These are phyloP conservation scores for Anodontia alba DNA, from an alignment of 2,888 invertebrate species.

Conservation along the genomic window DNA sequence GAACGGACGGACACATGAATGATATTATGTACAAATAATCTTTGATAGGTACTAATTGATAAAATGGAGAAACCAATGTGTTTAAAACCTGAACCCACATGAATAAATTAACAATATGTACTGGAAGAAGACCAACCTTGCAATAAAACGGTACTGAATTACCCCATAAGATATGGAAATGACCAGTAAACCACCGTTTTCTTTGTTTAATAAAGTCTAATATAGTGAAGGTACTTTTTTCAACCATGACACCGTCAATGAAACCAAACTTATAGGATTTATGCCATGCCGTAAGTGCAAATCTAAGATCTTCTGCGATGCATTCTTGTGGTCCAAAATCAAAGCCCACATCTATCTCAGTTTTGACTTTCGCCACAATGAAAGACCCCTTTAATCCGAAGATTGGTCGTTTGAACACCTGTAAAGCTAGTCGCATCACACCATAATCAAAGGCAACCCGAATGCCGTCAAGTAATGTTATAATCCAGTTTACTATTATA, in stretches of 20 bases:
- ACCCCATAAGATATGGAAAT: neutral
- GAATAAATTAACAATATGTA: conserved; percentile 24
- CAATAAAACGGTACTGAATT: conserved; percentile 23
- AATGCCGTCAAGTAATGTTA: conserved; percentile 19
- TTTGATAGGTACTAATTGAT: neutral
- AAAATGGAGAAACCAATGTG: neutral
- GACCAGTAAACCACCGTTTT: no score
- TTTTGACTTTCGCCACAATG: conserved; percentile 38
- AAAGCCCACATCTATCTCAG: conserved; percentile 36
- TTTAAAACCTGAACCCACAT: conserved; percentile 17
- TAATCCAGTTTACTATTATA: conserved; percentile 48
- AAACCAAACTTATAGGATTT: no score
- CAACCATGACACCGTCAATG: no score
- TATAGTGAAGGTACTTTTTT: no score
- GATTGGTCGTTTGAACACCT: conserved; percentile 19
- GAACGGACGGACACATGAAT: conserved; percentile 15
- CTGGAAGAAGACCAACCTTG: conserved; percentile 16
- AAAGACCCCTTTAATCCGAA: conserved; percentile 54
- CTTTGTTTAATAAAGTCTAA: no score
- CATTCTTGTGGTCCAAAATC: conserved; percentile 55
- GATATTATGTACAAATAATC: neutral
- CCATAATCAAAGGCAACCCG: conserved; percentile 40
- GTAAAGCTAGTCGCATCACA: conserved; percentile 28
- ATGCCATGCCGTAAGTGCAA: conserved; percentile 20
- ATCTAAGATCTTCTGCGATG: conserved; percentile 50